Conservation (phyloP, 2,113 vertebrate species). For the Cichladusa arquata region DNA sequence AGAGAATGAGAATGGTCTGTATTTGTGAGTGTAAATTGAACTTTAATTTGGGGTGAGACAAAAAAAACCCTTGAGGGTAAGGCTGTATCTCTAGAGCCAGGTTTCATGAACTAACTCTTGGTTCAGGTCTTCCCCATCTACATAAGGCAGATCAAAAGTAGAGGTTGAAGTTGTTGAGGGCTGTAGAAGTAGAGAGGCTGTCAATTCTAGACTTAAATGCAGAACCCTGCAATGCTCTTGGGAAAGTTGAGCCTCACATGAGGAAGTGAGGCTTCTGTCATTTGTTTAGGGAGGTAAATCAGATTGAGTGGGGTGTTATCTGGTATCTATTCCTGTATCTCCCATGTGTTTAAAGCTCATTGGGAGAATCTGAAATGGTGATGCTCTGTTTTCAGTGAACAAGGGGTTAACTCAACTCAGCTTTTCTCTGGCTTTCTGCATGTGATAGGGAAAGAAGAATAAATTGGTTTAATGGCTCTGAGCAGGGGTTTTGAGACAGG, state of each 20-base stretch:
- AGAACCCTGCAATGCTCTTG: not conserved
- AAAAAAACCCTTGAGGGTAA: not conserved
- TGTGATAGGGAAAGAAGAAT: not conserved
- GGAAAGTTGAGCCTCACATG: not conserved
- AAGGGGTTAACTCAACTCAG: not conserved
- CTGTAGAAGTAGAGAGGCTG: not conserved
- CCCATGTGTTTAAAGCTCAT: not conserved
- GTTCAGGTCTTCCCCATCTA: not conserved
- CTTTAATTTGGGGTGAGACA: fast-evolving
- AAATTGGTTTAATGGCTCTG: not conserved
- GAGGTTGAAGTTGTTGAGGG: not conserved
- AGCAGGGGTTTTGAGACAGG: not conserved
- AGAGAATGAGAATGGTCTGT: not conserved
- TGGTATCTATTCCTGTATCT: not conserved
- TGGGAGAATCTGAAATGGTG: not conserved
- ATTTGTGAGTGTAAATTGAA: not conserved
- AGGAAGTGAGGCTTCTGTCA: not conserved
- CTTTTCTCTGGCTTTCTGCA: not conserved
- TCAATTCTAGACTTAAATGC: not conserved
- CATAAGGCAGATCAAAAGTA: not conserved
- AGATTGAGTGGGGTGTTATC: not conserved
- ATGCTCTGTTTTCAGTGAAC: not conserved
- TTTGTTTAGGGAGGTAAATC: not conserved
- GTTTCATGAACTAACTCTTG: not conserved
- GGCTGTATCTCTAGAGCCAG: not conserved